phyloP scores from a whole-genome alignment of 2,113 vertebrate species.

The Rhinogobius similis region DNA sequence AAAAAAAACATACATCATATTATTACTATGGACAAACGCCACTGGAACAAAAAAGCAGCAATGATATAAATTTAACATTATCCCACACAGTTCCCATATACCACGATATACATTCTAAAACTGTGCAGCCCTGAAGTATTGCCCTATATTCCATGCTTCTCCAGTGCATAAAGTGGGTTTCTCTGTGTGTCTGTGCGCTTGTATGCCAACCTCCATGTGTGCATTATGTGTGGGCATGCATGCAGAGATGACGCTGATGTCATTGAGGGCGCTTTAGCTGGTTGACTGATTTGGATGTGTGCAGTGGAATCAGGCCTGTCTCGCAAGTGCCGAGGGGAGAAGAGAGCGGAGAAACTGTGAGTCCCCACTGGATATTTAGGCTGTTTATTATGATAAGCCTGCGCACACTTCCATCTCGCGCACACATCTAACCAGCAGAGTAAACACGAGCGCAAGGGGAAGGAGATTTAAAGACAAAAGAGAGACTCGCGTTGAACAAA shows the following conservation, averaged over 20 bases:
- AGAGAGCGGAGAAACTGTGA: constrained; percentile 28
- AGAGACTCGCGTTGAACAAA: neutral
- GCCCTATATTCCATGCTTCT: constrained; percentile 12
- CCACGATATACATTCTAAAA: neutral
- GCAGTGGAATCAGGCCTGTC: constrained; percentile 52
- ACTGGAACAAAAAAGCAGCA: neutral
- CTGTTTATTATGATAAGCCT: constrained; percentile 61
- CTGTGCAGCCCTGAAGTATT: neutral
- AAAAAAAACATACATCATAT: too few relatives aligned
- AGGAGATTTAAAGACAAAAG: neutral
- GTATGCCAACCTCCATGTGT: constrained; percentile 2
- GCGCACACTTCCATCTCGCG: neutral
- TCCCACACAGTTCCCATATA: neutral
- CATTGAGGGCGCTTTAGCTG: constrained; percentile 59
- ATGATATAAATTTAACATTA: neutral
- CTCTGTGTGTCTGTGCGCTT: neutral
- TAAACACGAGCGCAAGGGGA: constrained; percentile 26
- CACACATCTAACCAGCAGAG: constrained; percentile 14
- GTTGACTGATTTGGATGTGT: constrained; percentile 61
- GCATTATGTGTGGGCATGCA: constrained; percentile 16
- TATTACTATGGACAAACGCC: too few relatives aligned
- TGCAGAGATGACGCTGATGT: constrained; percentile 53
- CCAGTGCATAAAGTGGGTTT: constrained; percentile 21
- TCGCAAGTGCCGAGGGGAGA: constrained; percentile 43
- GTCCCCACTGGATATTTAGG: constrained; percentile 53